Conservation (phyloP, 2,113 vertebrate species). For the Ictalurus punctatus region DNA sequence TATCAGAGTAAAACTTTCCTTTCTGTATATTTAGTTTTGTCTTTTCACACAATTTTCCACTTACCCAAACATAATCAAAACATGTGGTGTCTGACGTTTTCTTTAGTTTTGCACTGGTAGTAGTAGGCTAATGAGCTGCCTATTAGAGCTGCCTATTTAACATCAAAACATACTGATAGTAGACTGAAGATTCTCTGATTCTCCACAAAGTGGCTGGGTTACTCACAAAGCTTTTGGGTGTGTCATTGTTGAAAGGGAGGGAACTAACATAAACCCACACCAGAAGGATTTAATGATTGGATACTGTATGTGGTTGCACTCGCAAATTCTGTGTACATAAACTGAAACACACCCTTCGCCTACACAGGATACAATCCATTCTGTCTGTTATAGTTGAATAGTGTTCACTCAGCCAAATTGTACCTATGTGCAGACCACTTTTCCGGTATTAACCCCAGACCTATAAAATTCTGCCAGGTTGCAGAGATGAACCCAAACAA, state of each 20-base stretch:
- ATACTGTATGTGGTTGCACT: neutral
- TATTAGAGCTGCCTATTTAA: neutral
- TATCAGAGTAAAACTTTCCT: neutral
- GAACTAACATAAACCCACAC: neutral
- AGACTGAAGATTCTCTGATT: neutral
- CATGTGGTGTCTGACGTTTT: neutral
- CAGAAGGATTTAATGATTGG: neutral
- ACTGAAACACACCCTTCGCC: neutral
- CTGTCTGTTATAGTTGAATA: neutral
- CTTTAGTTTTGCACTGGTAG: neutral
- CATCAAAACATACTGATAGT: neutral
- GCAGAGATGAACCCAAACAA: neutral
- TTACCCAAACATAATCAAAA: neutral
- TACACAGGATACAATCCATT: neutral
- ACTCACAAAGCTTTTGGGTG: neutral
- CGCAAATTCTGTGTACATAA: neutral
- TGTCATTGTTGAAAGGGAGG: neutral
- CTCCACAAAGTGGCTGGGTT: neutral
- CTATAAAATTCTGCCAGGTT: neutral
- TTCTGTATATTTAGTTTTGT: conserved; percentile 25
- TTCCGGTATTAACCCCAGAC: neutral
- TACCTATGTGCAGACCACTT: neutral
- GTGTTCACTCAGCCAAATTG: neutral
- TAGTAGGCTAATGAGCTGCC: neutral
- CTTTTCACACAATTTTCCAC: conserved; percentile 26